Evolutionary conservation across 2,888 invertebrate species (phyloP), one percentile per base, ranked within the genome.

Genomic region (Spodoptera littoralis): DNA sequence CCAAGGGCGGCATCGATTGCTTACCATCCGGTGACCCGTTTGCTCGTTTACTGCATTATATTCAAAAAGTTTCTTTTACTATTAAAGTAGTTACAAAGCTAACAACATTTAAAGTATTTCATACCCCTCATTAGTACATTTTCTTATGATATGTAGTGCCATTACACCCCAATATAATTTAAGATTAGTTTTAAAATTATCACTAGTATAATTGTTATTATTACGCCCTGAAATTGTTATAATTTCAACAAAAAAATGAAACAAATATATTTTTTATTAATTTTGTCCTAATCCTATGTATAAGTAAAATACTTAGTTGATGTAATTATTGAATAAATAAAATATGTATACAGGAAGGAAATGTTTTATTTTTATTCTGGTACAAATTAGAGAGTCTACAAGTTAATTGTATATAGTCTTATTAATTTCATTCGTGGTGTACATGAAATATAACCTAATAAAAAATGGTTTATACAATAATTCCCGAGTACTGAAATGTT

Each of bases 231-330:
- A 43, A 61, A 49, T 13, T 72, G 27, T 45, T 50, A 54, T 73
- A 13, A 42, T 45, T 73, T 60, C 11, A 44, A 47, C 46, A 44
- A 59, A 69, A 73, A 6, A 18, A 18, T 18, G 1, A 18, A 18
- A 36, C 2, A 36, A 6, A 60, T 49, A 55, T 66, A n/a, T 55
- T 68, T 65, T 49, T 24, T 41, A 47, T 11, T 48, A 9, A 42
- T 50, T 60, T 78, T 60, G 36, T 36, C 67, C 12, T 66, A 44
- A 63, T 79, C 73, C 11, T 69, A 76, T 71, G 57, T 73, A 58
- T 80, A 76, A 78, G 79, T 67, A 78, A 80, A 64, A 70, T 81
- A 80, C 72, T 67, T 67, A 57, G 53, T 70, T 63, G 36, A 8
- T 65, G 50, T 65, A 70, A 80, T 73, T 50, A 65, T 84, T 82